Evolutionary conservation across 2,888 invertebrate species (phyloP).

Genomic region (Ochropacha duplaris): DNA sequence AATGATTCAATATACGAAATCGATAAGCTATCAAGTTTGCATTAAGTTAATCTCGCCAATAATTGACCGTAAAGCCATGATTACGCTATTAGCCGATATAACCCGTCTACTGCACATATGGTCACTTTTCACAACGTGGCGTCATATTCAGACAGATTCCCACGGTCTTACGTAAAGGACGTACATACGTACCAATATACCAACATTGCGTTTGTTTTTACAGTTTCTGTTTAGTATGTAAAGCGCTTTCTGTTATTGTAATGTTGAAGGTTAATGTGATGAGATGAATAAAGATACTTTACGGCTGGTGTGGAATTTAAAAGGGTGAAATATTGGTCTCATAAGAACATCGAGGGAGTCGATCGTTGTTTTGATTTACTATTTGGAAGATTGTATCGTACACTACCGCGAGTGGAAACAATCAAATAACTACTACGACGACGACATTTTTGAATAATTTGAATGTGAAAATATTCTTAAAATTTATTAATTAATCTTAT

Average conservation of each 20-base stretch:
- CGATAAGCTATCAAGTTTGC: constrained; percentile 2
- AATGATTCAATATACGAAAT: background rate
- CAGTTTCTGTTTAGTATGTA: background rate
- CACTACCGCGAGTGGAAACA: too few relatives aligned
- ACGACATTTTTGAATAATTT: too few relatives aligned
- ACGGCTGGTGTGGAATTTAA: background rate
- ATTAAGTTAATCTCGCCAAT: constrained; percentile 1
- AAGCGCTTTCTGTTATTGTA: background rate
- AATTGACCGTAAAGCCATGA: constrained; percentile 4
- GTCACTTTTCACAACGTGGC: constrained; percentile 29
- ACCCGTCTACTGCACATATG: constrained; percentile 24
- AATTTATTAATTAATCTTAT: background rate
- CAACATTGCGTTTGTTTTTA: background rate
- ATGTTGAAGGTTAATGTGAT: background rate
- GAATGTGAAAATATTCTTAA: background rate
- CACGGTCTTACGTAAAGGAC: constrained; percentile 53
- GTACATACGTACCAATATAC: constrained; percentile 10
- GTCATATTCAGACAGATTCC: constrained; percentile 39
- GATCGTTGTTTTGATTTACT: background rate
- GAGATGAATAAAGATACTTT: background rate
- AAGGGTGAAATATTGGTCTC: background rate
- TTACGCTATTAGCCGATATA: constrained; percentile 4
- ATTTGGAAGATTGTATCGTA: too few relatives aligned
- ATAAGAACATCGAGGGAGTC: background rate
- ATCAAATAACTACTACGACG: too few relatives aligned